Conservation (phyloP, 2,888 invertebrate species). For the Glomeris marginata region DNA sequence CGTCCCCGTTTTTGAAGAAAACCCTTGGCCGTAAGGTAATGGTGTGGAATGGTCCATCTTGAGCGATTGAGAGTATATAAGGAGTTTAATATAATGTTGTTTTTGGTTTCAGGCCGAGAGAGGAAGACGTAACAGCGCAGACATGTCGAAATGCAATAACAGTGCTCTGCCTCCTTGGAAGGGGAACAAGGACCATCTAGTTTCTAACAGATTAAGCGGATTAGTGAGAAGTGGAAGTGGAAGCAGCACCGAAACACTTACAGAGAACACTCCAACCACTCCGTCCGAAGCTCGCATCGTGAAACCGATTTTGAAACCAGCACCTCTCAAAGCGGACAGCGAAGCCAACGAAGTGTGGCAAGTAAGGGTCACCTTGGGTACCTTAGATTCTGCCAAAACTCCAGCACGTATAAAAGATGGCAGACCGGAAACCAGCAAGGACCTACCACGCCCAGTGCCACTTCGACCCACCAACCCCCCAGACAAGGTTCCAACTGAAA, state of each 20-base stretch:
- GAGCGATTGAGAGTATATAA: background rate
- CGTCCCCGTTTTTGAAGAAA: background rate
- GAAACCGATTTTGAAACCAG: slow-evolving; percentile 2
- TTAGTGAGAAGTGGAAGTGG: slow-evolving; percentile 14
- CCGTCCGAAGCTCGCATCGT: background rate
- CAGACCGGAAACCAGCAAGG: background rate
- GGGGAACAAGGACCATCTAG: background rate
- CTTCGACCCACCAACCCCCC: background rate
- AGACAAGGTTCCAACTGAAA: slow-evolving; percentile 4
- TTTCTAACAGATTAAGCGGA: background rate
- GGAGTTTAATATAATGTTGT: background rate
- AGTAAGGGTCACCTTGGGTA: slow-evolving; percentile 12
- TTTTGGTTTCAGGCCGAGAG: background rate
- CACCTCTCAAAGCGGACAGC: background rate
- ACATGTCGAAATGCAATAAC: background rate
- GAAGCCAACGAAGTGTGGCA: slow-evolving; percentile 13
- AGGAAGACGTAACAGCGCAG: no score
- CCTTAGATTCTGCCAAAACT: background rate
- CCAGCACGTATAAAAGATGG: background rate
- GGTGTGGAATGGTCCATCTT: background rate
- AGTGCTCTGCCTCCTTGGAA: background rate
- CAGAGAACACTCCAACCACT: slow-evolving; percentile 25
- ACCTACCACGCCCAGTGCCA: background rate
- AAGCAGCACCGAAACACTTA: slow-evolving; percentile 28
- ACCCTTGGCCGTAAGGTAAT: background rate